Conservation (phyloP, 2,888 invertebrate genomes). For the Autographa gamma region DNA sequence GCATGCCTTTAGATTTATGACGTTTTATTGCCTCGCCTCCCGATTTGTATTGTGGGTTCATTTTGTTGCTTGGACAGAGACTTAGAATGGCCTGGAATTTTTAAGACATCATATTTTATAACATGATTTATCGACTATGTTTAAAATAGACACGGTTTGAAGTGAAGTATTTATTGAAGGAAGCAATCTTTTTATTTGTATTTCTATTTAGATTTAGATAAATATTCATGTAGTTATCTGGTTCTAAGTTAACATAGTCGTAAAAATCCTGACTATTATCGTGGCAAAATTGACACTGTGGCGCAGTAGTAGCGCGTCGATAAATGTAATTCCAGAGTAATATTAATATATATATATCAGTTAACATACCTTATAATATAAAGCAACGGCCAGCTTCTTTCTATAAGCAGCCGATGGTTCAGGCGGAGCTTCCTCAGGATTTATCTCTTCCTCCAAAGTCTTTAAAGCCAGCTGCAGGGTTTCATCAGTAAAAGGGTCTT, state of each 20-base stretch:
- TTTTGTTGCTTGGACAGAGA: slow-evolving; percentile 60
- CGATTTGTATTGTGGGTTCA: slow-evolving; percentile 57
- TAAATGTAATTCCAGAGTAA: too few species aligned
- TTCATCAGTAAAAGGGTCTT: slow-evolving; percentile 74
- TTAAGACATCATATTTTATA: not conserved
- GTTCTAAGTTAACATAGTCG: too few species aligned
- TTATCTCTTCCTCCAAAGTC: slow-evolving; percentile 67
- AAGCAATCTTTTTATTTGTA: too few species aligned
- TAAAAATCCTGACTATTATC: too few species aligned
- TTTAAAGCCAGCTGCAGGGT: slow-evolving; percentile 78
- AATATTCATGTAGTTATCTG: too few species aligned
- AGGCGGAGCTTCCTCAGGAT: slow-evolving; percentile 75
- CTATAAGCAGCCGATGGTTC: slow-evolving; percentile 89
- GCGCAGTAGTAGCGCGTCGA: too few species aligned
- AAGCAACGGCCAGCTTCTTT: slow-evolving; percentile 88
- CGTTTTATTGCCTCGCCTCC: slow-evolving; percentile 59
- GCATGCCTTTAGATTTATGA: slow-evolving; percentile 86
- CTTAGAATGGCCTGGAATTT: slow-evolving; percentile 62
- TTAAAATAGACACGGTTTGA: too few species aligned
- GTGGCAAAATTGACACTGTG: too few species aligned
- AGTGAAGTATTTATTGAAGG: too few species aligned
- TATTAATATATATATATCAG: too few species aligned
- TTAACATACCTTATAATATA: slow-evolving; percentile 88
- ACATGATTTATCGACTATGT: too few species aligned
- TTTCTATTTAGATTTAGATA: too few species aligned